Base-by-base conservation (phyloP, 2,888 invertebrate genomes). In the Troides helena region DNA sequence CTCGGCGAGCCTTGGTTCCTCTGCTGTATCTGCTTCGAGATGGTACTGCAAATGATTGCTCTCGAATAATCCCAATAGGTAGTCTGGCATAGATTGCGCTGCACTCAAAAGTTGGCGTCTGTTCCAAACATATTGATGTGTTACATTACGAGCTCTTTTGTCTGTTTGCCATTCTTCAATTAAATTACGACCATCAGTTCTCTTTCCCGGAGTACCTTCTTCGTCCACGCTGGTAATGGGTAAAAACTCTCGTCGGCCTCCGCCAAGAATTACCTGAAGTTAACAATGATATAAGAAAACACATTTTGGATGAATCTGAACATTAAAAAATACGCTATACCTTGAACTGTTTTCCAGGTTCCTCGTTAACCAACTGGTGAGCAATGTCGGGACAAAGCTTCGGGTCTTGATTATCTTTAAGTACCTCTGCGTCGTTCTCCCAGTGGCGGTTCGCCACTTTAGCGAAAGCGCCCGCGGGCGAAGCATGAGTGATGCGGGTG, bases 401-500 rank as follows among this genome's bases (percentile, higher is more conserved):
- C 0, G 93, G 85, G 75, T 94, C 90, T 46, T 85, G 79, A 0
- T 90, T 87, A 18, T 79, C 84, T 0, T 73, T 74, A 1, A 78
- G 71, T 7, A 95, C 88, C 53, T 94, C 92, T 0, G 80, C 85
- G 81, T 96, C 95, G 76, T 90, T 93, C 84, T 96, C 96, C 94
- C 96, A 96, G 73, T 94, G 85, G 0, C 96, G 93, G 72, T 94
- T 87, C 0, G 95, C 94, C 0, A 89, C 86, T 78, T 95, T 95
- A 0, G 96, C 96, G 80, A 94, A 96, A 0, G 93, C 86, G 1
- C 94, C 94, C 0, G 95, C 94, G 0, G 96, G 96, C 4, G 96
- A 95, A 0, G 96, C 97, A 83, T 97, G 96, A 0, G 97, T 97
- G 0, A 97, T 90, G 68, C 96, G 93, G 0, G 96, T 95, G 0